A percentile compares a stretch with the other conserved stretches of the same genome.
phyloP scores from a whole-genome alignment of 2,888 invertebrate species.

The Tipula unca region DNA sequence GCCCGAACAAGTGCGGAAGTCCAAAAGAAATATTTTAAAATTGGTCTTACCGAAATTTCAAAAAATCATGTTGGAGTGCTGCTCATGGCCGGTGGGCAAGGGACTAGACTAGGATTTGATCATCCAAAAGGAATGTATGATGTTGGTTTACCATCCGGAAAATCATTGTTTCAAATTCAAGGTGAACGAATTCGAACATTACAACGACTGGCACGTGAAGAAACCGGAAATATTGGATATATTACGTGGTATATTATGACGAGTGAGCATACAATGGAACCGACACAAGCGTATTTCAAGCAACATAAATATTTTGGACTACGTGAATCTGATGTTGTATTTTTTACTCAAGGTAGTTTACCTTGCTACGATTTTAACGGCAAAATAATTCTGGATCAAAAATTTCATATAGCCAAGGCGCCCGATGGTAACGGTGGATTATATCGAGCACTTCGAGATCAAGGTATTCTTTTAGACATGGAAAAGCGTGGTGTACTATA shows the following conservation, averaged over 20 bases:
- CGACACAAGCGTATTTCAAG: constrained; percentile 73
- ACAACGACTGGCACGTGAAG: constrained; percentile 63
- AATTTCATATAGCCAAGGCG: constrained; percentile 71
- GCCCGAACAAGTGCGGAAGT: constrained; percentile 52
- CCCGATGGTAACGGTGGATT: constrained; percentile 90
- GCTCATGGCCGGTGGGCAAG: constrained; percentile 95
- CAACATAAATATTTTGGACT: constrained; percentile 81
- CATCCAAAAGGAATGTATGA: constrained; percentile 98
- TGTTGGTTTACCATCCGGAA: constrained; percentile 81
- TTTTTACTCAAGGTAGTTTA: constrained; percentile 87
- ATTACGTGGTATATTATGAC: constrained; percentile 96
- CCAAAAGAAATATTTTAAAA: constrained; percentile 56
- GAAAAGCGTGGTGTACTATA: constrained; percentile 69
- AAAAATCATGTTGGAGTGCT: constrained; percentile 74
- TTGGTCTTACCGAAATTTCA: constrained; percentile 57
- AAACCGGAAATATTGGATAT: constrained; percentile 50
- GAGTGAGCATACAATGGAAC: constrained; percentile 83
- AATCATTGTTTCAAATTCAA: constrained; percentile 88
- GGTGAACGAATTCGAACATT: constrained; percentile 80
- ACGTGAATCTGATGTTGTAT: constrained; percentile 65
- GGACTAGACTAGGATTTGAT: constrained; percentile 87
- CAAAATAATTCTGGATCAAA: constrained; percentile 79
- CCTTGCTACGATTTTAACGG: constrained; percentile 94
- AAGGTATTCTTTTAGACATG: constrained; percentile 74
- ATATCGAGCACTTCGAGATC: constrained; percentile 66